A percentile compares a stretch with the other conserved stretches of the same genome.
Evolutionary conservation across 2,888 invertebrate species (phyloP).

Genomic region (Nomada goodeniana): DNA sequence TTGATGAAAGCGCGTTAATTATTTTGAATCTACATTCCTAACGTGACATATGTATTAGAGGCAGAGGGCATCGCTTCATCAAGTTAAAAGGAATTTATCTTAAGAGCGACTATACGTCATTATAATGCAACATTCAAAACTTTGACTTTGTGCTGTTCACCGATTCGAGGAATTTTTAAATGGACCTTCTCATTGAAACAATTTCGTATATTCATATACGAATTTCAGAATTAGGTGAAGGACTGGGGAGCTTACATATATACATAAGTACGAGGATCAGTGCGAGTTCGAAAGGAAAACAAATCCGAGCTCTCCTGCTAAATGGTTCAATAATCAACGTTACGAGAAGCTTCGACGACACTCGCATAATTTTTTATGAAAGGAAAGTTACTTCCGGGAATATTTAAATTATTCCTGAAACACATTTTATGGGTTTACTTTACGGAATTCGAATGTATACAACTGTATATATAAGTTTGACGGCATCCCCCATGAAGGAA

Average conservation of each 20-base stretch:
- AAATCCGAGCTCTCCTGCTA: conserved; percentile 3
- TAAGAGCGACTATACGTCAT: conserved; percentile 51
- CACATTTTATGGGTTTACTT: not conserved
- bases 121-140: not conserved
- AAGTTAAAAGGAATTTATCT: conserved; percentile 32
- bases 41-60: not conserved
- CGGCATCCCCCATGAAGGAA: not conserved
- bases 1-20: conserved; percentile 22
- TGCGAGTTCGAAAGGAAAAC: conserved; percentile 1
- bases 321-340: conserved; percentile 29
- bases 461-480: not conserved
- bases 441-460: not conserved
- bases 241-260: conserved; percentile 2
- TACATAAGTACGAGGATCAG: not conserved
- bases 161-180: conserved; percentile 35
- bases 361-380: not conserved
- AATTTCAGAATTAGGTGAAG: conserved; percentile 45
- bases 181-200: too few relatives aligned
- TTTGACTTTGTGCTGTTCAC: not conserved
- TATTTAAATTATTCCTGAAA: not conserved
- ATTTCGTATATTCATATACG: not conserved
- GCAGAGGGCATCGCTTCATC: not conserved
- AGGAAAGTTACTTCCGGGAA: not conserved
- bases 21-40: not conserved
- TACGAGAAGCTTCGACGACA: not conserved